phyloP scores from a whole-genome alignment of 2,113 vertebrate species.

The Camarhynchus parvulus region DNA sequence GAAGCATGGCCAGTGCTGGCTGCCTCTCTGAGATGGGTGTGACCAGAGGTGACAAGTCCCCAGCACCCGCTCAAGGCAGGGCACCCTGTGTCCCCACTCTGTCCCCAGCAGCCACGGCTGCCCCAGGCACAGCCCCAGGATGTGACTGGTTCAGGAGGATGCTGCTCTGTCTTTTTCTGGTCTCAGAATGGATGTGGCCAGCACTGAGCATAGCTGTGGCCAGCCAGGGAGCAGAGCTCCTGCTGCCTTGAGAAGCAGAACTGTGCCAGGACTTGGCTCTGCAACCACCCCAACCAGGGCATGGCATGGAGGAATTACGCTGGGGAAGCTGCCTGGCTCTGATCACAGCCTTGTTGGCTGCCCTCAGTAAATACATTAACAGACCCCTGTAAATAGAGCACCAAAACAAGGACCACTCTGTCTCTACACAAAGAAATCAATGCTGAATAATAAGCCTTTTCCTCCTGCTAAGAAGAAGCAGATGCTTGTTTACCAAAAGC shows the following conservation, averaged over 20 bases:
- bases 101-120: not conserved
- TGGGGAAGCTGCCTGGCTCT: not conserved
- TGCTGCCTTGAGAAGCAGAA: not conserved
- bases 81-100: not conserved
- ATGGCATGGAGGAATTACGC: not conserved
- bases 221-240: not conserved
- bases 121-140: not conserved
- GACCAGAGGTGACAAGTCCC: not conserved
- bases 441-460: constrained; percentile 67
- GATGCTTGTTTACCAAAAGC: constrained; percentile 68
- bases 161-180: not conserved
- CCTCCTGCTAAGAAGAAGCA: constrained; percentile 69
- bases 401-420: constrained; percentile 68
- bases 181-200: not conserved
- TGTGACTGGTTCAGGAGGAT: not conserved
- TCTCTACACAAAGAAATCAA: constrained; percentile 67
- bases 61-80: accelerated
- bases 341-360: not conserved
- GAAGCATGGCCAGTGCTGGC: not conserved
- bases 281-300: not conserved
- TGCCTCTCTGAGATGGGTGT: not conserved
- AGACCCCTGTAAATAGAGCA: constrained; percentile 36
- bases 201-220: accelerated
- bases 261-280: not conserved
- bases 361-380: constrained; percentile 44